phyloP scores from a whole-genome alignment of 2,113 vertebrate species.

The Cyanoderma ruficeps region DNA sequence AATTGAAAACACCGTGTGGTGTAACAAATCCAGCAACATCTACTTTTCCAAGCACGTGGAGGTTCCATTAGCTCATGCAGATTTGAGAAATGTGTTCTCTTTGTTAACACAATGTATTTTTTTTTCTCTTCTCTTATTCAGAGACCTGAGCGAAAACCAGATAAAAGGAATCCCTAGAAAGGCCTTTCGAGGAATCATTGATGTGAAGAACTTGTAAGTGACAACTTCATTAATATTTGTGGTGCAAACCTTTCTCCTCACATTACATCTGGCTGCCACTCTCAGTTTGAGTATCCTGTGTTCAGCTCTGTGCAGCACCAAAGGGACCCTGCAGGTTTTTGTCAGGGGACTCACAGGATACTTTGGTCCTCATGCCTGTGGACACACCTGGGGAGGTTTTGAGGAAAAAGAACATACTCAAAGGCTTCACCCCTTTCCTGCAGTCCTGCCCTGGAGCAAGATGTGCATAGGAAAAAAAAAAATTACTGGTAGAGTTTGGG shows the following conservation, averaged over 20 bases:
- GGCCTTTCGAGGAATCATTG: constrained; percentile 94
- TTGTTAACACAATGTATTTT: not conserved
- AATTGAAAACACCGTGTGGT: not conserved
- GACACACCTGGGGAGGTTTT: not conserved
- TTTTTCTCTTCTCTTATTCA: constrained; percentile 68
- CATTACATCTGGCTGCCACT: not conserved
- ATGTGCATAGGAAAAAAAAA: not conserved
- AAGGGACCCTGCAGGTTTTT: not conserved
- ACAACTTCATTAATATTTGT: constrained; percentile 13
- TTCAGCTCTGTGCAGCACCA: not conserved
- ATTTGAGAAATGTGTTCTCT: constrained; percentile 22
- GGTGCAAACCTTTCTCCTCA: not conserved
- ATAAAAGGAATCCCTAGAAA: constrained; percentile 97
- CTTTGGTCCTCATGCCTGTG: not conserved
- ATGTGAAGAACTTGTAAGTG: constrained; percentile 97
- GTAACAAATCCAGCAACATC: constrained; percentile 26
- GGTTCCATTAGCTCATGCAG: constrained; percentile 43
- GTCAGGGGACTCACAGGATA: not conserved
- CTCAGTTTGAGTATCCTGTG: fast-evolving
- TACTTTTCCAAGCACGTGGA: not conserved
- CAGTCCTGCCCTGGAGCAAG: not conserved
- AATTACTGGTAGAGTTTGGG: not conserved
- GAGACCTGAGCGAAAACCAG: constrained; percentile 98
- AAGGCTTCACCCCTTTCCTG: not conserved
- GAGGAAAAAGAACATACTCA: not conserved